Conservation (phyloP, 2,113 vertebrate species). For the Dromaius novaehollandiae region DNA sequence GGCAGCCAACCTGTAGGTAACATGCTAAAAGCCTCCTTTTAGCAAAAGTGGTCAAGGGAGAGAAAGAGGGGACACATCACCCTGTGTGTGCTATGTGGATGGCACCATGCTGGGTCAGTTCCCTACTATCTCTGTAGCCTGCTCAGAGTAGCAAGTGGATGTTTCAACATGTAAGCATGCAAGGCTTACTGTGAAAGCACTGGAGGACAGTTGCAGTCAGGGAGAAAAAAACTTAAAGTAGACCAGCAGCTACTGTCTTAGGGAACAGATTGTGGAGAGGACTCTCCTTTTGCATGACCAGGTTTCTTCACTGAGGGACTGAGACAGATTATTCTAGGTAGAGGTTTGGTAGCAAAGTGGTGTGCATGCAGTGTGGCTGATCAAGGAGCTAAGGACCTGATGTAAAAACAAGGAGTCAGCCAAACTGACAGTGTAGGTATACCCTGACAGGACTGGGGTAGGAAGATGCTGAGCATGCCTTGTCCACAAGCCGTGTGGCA, state of each 20-base stretch:
- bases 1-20: neutral
- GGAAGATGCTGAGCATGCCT: neutral
- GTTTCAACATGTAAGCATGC: neutral
- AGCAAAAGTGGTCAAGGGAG: neutral
- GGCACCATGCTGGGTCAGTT: neutral
- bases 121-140: neutral
- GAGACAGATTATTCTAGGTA: neutral
- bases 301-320: neutral
- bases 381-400: neutral
- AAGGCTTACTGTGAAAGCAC: neutral
- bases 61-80: neutral
- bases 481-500: neutral
- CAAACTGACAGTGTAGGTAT: neutral
- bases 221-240: neutral
- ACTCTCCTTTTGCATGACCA: rapidly evolving
- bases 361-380: rapidly evolving
- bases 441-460: rapidly evolving
- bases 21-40: no score
- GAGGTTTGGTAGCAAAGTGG: neutral
- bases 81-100: neutral
- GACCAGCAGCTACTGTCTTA: neutral
- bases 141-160: neutral
- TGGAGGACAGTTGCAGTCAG: neutral
- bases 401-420: neutral
- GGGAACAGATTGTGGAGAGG: neutral